These are phyloP conservation scores for Daboia siamensis DNA, from an alignment of 2,113 vertebrate genomes.

Conservation along the genomic window DNA sequence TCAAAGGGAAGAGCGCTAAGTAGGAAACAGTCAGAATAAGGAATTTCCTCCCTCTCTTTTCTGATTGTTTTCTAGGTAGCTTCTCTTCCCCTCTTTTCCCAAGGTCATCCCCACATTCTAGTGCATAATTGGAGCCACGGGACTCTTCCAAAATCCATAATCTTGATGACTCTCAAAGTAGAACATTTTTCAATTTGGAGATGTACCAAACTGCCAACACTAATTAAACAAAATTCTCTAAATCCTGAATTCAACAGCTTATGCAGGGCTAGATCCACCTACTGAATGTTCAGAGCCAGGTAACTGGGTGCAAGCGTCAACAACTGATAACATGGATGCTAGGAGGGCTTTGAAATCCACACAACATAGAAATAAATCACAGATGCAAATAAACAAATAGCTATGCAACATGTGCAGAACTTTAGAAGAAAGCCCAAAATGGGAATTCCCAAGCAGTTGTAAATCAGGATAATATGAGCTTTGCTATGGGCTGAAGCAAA, in stretches of 20 bases:
- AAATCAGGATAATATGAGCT: not conserved
- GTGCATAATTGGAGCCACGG: too few relatives aligned
- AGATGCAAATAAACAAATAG: too few relatives aligned
- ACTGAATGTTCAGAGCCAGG: not conserved
- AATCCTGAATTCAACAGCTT: not conserved
- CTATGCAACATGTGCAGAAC: too few relatives aligned
- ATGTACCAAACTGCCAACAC: not conserved
- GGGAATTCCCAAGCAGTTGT: not conserved
- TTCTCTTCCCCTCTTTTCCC: too few relatives aligned
- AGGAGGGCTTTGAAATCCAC: not conserved
- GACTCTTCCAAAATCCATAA: too few relatives aligned
- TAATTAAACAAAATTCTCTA: not conserved
- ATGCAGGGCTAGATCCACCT: not conserved
- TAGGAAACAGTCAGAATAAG: too few relatives aligned
- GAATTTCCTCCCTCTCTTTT: too few relatives aligned
- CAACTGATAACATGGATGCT: not conserved
- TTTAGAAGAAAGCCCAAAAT: not conserved
- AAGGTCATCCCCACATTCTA: too few relatives aligned
- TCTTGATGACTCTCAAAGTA: too few relatives aligned
- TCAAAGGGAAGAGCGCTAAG: too few relatives aligned
- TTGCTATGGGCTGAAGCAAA: not conserved
- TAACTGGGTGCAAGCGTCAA: not conserved
- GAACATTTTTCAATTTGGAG: not conserved
- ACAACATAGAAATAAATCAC: not conserved
- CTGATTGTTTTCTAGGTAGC: too few relatives aligned